phyloP scores from a whole-genome alignment of 2,888 invertebrate species.

The Carterocephalus palaemon region DNA sequence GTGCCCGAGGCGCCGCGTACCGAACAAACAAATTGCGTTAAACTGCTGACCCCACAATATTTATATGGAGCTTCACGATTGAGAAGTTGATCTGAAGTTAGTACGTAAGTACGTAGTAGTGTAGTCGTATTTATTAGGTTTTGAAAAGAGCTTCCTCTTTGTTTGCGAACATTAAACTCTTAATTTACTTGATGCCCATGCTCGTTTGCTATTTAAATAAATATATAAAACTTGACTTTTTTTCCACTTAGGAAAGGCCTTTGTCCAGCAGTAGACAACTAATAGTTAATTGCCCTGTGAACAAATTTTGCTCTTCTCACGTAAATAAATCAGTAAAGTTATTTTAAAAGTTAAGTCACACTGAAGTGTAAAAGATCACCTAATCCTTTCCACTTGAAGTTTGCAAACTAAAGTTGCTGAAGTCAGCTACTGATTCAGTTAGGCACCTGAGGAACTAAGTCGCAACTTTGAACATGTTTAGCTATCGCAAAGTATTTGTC shows the following conservation, averaged over 20 bases:
- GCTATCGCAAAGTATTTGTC: constrained; percentile 4
- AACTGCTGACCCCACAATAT: constrained; percentile 46
- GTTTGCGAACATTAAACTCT: too few species aligned
- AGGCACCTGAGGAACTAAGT: constrained; percentile 17
- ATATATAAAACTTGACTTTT: too few species aligned
- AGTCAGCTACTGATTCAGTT: constrained; percentile 17
- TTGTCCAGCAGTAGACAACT: too few species aligned
- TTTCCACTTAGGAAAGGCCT: too few species aligned
- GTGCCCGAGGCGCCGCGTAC: constrained; percentile 45
- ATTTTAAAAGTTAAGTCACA: not conserved
- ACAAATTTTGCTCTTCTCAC: too few species aligned
- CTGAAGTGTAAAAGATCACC: not conserved
- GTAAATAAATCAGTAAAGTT: too few species aligned
- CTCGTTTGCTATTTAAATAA: too few species aligned
- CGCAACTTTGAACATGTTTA: constrained; percentile 8
- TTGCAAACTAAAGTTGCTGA: constrained; percentile 6
- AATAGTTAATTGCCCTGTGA: too few species aligned
- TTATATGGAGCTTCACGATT: constrained; percentile 27
- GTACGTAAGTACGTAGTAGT: too few species aligned
- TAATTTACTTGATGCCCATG: too few species aligned
- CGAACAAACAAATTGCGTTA: constrained; percentile 57
- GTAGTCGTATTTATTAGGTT: too few species aligned
- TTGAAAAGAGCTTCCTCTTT: too few species aligned
- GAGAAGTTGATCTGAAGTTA: constrained; percentile 38
- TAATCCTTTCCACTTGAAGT: constrained; percentile 11